These are phyloP conservation scores for Sebastiscus albofasciatus DNA, from an alignment of 2,797 vertebrate species.

Conservation along the genomic window DNA sequence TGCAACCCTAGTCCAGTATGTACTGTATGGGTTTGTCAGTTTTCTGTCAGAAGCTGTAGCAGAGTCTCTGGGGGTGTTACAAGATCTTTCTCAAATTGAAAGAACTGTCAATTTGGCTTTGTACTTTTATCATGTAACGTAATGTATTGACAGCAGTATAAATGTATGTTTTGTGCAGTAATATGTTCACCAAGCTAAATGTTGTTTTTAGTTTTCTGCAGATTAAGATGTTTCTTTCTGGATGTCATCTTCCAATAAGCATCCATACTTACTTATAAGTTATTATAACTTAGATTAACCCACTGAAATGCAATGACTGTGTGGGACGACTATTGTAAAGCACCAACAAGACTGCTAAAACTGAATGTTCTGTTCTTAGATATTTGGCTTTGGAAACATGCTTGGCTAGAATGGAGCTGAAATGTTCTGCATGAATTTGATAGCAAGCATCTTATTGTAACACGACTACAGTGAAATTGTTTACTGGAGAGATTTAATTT, in stretches of 20 bases:
- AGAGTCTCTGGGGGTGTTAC: background rate
- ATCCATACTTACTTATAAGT: background rate
- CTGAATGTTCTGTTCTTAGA: background rate
- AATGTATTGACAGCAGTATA: background rate
- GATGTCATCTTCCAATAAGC: background rate
- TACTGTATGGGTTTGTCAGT: background rate
- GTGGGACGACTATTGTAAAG: background rate
- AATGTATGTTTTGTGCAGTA: background rate
- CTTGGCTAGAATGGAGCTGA: background rate
- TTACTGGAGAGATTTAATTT: constrained; percentile 5
- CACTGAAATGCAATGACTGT: background rate
- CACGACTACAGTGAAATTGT: background rate
- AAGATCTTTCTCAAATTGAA: background rate
- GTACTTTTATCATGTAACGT: background rate
- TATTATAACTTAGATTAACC: background rate
- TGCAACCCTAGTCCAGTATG: background rate
- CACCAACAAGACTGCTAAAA: background rate
- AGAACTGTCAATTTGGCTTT: background rate
- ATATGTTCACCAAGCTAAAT: background rate
- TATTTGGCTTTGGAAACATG: background rate
- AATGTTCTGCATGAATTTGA: background rate
- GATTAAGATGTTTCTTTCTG: background rate
- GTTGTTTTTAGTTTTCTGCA: too few relatives aligned
- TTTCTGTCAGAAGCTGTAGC: background rate
- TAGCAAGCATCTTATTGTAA: background rate